These are phyloP conservation scores for Drosophila cardini DNA, from an alignment of 1,140 invertebrate genomes.

Conservation along the genomic window DNA sequence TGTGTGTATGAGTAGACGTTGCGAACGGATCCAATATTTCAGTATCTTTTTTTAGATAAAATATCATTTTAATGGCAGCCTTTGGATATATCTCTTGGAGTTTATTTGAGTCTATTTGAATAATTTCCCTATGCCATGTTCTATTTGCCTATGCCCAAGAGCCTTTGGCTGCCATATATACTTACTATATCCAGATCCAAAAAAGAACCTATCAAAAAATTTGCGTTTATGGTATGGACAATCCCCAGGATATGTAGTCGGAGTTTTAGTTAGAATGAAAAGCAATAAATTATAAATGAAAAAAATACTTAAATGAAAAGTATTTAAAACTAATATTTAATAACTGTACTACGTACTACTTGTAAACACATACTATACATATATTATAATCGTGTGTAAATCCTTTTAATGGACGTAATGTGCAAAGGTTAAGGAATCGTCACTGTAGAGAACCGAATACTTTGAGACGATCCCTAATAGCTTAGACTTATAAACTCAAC, in stretches of 20 bases:
- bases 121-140: neutral
- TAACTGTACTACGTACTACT: slow-evolving; percentile 42
- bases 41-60: slow-evolving; percentile 17
- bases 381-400: slow-evolving; percentile 43
- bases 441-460: neutral
- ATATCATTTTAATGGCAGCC: slow-evolving; percentile 19
- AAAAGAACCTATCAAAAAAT: slow-evolving; percentile 66
- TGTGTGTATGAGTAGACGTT: slow-evolving; percentile 22
- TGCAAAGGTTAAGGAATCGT: slow-evolving; percentile 59
- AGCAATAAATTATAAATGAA: slow-evolving; percentile 48
- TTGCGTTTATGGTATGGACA: slow-evolving; percentile 84
- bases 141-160: slow-evolving; percentile 1
- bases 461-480: slow-evolving; percentile 48
- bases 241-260: slow-evolving; percentile 68
- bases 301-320: slow-evolving; percentile 28
- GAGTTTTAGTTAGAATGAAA: slow-evolving; percentile 54
- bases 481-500: slow-evolving; percentile 43
- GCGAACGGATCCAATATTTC: slow-evolving; percentile 3
- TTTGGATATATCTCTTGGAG: neutral
- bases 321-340: slow-evolving; percentile 20
- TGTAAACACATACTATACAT: slow-evolving; percentile 7
- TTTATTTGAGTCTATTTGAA: neutral
- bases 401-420: slow-evolving; percentile 52
- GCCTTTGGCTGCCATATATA: slow-evolving; percentile 24
- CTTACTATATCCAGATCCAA: slow-evolving; percentile 39